Evolutionary conservation across 2,113 vertebrate species (phyloP).

Genomic region (Psittacula cyanocephala): DNA sequence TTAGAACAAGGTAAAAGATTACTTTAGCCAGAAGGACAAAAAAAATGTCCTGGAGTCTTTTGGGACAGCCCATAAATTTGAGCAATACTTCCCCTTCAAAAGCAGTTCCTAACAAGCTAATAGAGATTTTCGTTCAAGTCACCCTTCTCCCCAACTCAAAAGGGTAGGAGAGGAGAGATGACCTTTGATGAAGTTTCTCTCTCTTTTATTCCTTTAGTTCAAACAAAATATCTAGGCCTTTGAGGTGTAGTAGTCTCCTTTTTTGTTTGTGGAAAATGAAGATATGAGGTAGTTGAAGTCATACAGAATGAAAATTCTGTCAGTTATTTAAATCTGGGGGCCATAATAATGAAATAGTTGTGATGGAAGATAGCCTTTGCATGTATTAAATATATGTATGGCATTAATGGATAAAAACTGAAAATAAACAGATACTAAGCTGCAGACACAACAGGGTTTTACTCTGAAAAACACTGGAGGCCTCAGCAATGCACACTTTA

Average conservation of each 20-base stretch:
- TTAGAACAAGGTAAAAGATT: background rate
- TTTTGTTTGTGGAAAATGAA: background rate
- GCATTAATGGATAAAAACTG: background rate
- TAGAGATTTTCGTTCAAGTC: background rate
- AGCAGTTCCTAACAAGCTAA: background rate
- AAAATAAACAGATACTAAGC: background rate
- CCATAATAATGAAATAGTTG: background rate
- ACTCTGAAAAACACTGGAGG: background rate
- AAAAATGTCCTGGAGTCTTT: background rate
- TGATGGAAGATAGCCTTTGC: background rate
- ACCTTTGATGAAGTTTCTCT: slow-evolving; percentile 24
- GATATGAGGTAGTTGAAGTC: background rate
- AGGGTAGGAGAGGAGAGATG: background rate
- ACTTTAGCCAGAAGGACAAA: background rate
- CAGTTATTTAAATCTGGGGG: background rate
- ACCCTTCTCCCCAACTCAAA: background rate
- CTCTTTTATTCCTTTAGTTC: slow-evolving; percentile 1
- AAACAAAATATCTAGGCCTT: slow-evolving; percentile 1
- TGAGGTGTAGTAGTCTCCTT: background rate
- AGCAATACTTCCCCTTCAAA: background rate
- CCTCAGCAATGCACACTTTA: background rate
- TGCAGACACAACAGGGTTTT: background rate
- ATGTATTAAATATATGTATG: background rate
- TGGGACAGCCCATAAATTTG: background rate
- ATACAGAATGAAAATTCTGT: background rate